Evolutionary conservation across 2,797 vertebrate species (phyloP), one percentile per base, ranked within the genome.

Genomic region (Rhinichthys osculus): DNA sequence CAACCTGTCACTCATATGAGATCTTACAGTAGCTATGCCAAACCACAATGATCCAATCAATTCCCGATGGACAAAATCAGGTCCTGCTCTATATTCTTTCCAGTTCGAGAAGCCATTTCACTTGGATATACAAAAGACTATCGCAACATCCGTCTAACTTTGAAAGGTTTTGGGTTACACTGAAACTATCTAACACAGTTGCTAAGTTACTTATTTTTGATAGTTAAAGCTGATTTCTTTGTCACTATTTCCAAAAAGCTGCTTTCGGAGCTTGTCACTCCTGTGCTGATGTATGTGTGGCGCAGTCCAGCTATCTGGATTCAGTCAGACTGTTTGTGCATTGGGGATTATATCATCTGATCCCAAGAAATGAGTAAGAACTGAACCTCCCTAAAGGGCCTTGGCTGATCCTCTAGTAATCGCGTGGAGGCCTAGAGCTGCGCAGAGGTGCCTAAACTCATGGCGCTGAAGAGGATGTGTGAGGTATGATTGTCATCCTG

Each of bases 331-430:
- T 59, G 66, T 79, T 85, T 80, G 23, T 66, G 44, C 57, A 81
- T 67, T 35, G 27, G 67, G 70, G 78, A 85, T 85, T 81, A 74
- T 73, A 85, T 80, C 40, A 54, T 64, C 81, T 59, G 69, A 74
- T 64, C 52, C 81, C 69, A 67, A 81, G 70, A 85, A 81, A 85
- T 81, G 42, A 85, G 17, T 62, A 74, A 85, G 77, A 81, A 73
- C 33, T 50, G 33, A 72, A 85, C 5, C n/a, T 81, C 77, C 57
- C 84, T 62, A 54, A 81, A 85, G 44, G 44, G 70, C 35, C 57
- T 81, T 23, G 1, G 7, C 78, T 85, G 84, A 85, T 85, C 78
- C 70, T 74, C 40, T 64, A 73, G 54, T 81, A 85, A 85, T 85
- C 84, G 44, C 3, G 23, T 74, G 57, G 84, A 73, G 84, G 78